Base-by-base conservation (phyloP, 2,113 vertebrate genomes). In the Toxostoma redivivum region DNA sequence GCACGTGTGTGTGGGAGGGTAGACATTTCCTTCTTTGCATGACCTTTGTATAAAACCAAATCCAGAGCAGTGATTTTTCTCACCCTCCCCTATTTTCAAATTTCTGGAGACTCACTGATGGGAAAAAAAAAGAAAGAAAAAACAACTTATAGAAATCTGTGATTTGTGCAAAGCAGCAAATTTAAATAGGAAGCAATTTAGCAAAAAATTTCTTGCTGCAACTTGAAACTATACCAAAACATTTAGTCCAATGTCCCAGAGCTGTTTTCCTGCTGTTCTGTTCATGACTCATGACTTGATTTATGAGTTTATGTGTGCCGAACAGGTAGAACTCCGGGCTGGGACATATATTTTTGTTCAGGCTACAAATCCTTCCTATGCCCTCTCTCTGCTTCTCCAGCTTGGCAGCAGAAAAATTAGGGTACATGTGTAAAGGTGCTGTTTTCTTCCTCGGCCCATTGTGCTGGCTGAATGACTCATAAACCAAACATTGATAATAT, bases 401-500 rank as follows among this genome's bases (percentile, higher is more conserved):
- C 50, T 88, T 33, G 40, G 77, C 42, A 82, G 72, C 50, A 64
- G 66, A 86, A 79, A 89, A 95, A 94, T 86, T 37, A 69, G 79
- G 82, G 66, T 50, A 15, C 83, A 53, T 86, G 81, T 89, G 62
- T 81, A 65, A 83, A 85, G 30, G 72, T 67, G 48, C 45, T 91
- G 66, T 92, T 94, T 92, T 94, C 71, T 95, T 73, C 61, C 65
- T 70, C 17, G 4, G 76, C 64, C 84, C 37, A 61, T 90, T 15
- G 6, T 54, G 44, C 65, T 82, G 54, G 38, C 31, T 91, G 88
- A 83, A 15, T 93, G 91, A 96, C 60, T 96, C 87, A 96, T 93
- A 94, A 83, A 56, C 51, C 44, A 94, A 92, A 93, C 89, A 87
- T 24, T 79, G 92, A 94, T 93, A 92, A 77, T 78, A 96, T 95